Conservation (phyloP, 2,113 vertebrate species). For the Circaetus gallicus region DNA sequence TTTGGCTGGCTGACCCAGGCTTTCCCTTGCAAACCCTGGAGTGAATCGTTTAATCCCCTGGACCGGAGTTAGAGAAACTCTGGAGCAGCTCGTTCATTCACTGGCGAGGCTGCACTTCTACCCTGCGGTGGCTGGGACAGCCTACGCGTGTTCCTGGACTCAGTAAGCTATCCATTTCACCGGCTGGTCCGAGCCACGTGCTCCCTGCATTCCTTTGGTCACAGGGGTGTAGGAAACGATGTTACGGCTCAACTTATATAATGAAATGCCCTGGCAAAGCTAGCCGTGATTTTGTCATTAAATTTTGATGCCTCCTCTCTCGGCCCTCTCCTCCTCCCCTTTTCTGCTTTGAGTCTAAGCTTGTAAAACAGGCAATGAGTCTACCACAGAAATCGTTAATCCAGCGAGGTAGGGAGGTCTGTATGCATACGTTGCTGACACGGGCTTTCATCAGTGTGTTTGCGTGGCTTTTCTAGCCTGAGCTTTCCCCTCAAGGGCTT, state of each 20-base stretch:
- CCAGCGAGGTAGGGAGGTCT: not conserved
- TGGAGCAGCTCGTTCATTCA: not conserved
- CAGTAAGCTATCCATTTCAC: not conserved
- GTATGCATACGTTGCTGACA: accelerated
- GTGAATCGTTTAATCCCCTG: not conserved
- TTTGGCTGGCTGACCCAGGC: constrained; percentile 16
- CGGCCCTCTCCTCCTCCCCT: not conserved
- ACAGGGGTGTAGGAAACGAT: not conserved
- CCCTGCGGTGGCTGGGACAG: not conserved
- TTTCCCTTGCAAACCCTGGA: constrained; percentile 12
- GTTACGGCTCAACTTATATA: not conserved
- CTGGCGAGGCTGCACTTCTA: not conserved
- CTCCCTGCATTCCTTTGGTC: constrained; percentile 35
- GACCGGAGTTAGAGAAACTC: not conserved
- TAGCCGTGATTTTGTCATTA: not conserved
- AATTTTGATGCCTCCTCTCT: not conserved
- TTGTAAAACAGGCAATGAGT: not conserved
- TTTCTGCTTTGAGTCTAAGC: not conserved
- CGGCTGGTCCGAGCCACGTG: not conserved
- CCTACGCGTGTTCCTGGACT: not conserved
- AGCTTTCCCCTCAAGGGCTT: not conserved
- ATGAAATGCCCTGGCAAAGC: not conserved
- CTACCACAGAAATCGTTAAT: not conserved
- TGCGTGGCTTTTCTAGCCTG: not conserved
- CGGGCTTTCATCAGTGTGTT: not conserved